Evolutionary conservation across 1,140 invertebrate species (phyloP).

Genomic region (Sycobia sp.): DNA sequence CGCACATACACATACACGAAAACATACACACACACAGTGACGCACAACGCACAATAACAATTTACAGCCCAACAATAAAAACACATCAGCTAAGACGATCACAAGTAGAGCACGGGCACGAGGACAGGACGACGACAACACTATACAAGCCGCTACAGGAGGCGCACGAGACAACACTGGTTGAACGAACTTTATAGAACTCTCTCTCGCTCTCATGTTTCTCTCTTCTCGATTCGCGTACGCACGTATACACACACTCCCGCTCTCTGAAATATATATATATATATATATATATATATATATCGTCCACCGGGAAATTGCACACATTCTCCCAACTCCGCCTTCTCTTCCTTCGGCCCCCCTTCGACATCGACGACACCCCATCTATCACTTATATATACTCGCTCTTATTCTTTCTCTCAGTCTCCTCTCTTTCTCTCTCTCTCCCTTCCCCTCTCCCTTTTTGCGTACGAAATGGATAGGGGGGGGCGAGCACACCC

Average conservation of each 20-base stretch:
- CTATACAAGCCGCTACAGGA: slow-evolving; percentile 41
- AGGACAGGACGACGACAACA: slow-evolving; percentile 48
- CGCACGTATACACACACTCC: not conserved
- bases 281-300: not conserved
- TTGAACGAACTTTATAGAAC: slow-evolving; percentile 53
- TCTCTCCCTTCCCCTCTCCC: slow-evolving; percentile 7
- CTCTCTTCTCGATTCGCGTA: slow-evolving; percentile 2
- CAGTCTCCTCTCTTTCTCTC: slow-evolving; percentile 7
- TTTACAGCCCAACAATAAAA: not conserved
- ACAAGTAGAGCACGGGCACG: slow-evolving; percentile 51
- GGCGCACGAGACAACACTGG: slow-evolving; percentile 53
- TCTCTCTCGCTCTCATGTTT: too few species aligned
- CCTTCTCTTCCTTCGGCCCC: slow-evolving; percentile 2
- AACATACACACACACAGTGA: too few species aligned
- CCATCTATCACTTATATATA: slow-evolving; percentile 1
- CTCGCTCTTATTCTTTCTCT: slow-evolving; percentile 18
- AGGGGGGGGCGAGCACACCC: too few species aligned
- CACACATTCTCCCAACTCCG: not conserved
- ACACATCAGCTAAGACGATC: slow-evolving; percentile 38
- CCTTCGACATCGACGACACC: slow-evolving; percentile 14
- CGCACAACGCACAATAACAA: too few species aligned
- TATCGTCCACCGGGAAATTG: slow-evolving; percentile 7
- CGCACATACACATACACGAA: too few species aligned
- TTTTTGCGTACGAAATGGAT: too few species aligned
- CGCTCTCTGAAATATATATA: not conserved